These are phyloP conservation scores for Zaprionus inermis DNA, from an alignment of 1,140 invertebrate genomes.

Conservation along the genomic window DNA sequence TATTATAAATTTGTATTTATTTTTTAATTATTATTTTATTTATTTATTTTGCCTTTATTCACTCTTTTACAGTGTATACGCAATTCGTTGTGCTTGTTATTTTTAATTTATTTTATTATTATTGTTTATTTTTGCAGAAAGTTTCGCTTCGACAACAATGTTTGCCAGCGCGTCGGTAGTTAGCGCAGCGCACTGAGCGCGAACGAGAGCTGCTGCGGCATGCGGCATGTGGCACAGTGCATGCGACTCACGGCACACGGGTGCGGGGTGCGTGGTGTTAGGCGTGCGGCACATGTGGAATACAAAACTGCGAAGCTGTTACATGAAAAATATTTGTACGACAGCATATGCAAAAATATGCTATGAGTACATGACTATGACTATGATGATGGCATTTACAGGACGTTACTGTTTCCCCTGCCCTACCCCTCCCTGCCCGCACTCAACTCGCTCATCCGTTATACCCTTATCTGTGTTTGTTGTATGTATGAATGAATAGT, in stretches of 20 bases:
- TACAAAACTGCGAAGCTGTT: slow-evolving; percentile 61
- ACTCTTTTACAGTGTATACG: slow-evolving; percentile 7
- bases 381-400: slow-evolving; percentile 52
- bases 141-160: slow-evolving; percentile 57
- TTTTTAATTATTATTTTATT: background rate
- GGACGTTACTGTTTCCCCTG: slow-evolving; percentile 2
- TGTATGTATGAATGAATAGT: slow-evolving; percentile 47
- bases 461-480: slow-evolving; percentile 23
- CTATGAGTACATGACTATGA: slow-evolving; percentile 35
- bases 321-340: slow-evolving; percentile 77
- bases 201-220: background rate
- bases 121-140: slow-evolving; percentile 67
- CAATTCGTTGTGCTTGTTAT: slow-evolving; percentile 4
- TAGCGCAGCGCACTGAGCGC: slow-evolving; percentile 14
- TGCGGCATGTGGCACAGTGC: slow-evolving; percentile 7
- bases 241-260: slow-evolving; percentile 4
- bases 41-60: background rate
- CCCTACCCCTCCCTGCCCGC: background rate
- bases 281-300: slow-evolving; percentile 36
- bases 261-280: background rate
- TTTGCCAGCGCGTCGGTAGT: slow-evolving; percentile 47
- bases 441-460: background rate
- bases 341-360: slow-evolving; percentile 79
- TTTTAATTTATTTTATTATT: slow-evolving; percentile 33
- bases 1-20: too few species aligned